A percentile compares a stretch with the other conserved stretches of the same genome.
These are phyloP conservation scores for Puntigrus tetrazona DNA, from an alignment of 2,113 vertebrate genomes.

Conservation along the genomic window DNA sequence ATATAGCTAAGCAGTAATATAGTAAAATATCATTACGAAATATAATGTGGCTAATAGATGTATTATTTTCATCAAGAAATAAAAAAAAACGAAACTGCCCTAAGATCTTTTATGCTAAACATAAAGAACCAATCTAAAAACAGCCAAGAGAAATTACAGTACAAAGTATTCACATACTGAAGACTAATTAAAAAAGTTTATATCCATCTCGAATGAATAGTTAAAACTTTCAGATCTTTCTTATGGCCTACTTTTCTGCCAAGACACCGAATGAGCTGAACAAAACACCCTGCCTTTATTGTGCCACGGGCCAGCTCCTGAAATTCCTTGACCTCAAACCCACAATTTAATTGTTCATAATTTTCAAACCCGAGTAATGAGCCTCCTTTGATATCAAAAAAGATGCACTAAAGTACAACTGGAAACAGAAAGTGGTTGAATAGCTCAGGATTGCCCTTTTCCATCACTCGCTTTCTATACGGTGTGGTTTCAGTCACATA, in stretches of 20 bases:
- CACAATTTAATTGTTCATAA: background rate
- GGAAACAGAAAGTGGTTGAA: background rate
- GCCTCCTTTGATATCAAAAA: background rate
- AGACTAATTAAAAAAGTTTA: background rate
- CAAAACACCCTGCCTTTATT: background rate
- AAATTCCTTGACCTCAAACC: background rate
- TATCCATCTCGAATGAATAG: background rate
- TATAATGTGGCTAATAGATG: background rate
- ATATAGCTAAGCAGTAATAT: background rate
- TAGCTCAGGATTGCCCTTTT: background rate
- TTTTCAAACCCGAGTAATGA: background rate
- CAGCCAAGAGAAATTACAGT: background rate
- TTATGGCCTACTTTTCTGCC: constrained; percentile 21
- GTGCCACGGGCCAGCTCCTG: background rate
- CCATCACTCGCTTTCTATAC: background rate
- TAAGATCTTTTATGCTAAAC: background rate
- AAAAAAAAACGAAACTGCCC: background rate
- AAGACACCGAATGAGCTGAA: background rate
- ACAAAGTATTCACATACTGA: background rate
- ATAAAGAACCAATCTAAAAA: constrained; percentile 27
- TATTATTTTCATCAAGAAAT: background rate
- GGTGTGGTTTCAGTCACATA: background rate
- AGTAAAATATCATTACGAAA: background rate
- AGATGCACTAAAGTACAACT: background rate
- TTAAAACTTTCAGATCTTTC: constrained; percentile 4